phyloP scores from a whole-genome alignment of 2,888 invertebrate genomes.

The Mythimna pallens region DNA sequence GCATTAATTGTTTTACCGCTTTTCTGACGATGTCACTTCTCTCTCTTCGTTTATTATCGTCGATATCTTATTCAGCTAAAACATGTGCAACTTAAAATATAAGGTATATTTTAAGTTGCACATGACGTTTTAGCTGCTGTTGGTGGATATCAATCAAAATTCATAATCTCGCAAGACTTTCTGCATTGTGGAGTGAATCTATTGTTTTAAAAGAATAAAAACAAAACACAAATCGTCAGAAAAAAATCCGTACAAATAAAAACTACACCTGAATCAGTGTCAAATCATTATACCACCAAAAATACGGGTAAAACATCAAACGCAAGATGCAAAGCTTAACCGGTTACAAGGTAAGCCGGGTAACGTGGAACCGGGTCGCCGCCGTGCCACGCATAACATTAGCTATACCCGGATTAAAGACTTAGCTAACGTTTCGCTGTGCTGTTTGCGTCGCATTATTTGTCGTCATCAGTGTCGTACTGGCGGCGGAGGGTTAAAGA shows the following conservation, averaged over 20 bases:
- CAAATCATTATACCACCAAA: conserved; percentile 41
- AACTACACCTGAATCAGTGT: conserved; percentile 14
- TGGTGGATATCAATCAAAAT: too few relatives aligned
- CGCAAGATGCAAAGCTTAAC: conserved; percentile 66
- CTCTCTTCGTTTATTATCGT: too few relatives aligned
- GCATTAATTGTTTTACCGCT: too few relatives aligned
- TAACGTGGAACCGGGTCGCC: conserved; percentile 57
- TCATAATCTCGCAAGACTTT: too few relatives aligned
- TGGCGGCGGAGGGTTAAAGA: conserved; percentile 18
- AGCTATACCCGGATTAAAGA: conserved; percentile 62
- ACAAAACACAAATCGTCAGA: too few relatives aligned
- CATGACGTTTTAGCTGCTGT: too few relatives aligned
- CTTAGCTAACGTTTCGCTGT: conserved; percentile 53
- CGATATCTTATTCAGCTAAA: too few relatives aligned
- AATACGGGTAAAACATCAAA: conserved; percentile 59
- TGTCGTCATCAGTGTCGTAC: conserved; percentile 48
- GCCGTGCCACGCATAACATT: conserved; percentile 67
- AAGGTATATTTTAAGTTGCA: too few relatives aligned
- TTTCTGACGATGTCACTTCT: too few relatives aligned
- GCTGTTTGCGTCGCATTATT: conserved; percentile 58
- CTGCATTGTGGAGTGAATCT: too few relatives aligned
- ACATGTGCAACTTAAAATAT: too few relatives aligned
- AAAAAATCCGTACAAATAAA: neutral
- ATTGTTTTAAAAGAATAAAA: too few relatives aligned
- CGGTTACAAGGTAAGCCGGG: conserved; percentile 66